Base-by-base conservation (phyloP, 2,888 invertebrate genomes). In the Strigamia crassipes region DNA sequence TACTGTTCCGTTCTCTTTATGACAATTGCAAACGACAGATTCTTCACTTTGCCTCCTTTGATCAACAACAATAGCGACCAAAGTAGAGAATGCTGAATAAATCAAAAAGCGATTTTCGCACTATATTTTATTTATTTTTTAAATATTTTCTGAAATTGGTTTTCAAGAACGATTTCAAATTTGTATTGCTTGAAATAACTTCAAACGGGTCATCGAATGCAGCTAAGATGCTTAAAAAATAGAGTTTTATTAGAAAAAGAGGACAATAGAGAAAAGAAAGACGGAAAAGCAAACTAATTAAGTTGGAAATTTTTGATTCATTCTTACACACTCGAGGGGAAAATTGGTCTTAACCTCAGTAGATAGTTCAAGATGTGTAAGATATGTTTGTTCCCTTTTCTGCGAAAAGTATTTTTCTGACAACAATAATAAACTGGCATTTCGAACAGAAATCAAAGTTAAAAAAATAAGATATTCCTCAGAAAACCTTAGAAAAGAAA, bases 11-110 rank as follows among this genome's bases (percentile, higher is more conserved):
- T n/a, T 18, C 61, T 61, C 61, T 21, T 18, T 61, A 3, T 56
- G 56, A 56, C 61, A 61, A 61, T 61, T 61, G 10, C 61, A 61
- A 21, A 61, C n/a, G 61, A 15, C 61, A 61, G 18, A 61, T 61
- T 61, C 18, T 61, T 61, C 61, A 61, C 61, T 61, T 61, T 61
- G 61, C 61, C 61, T 61, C 61, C 15, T 56, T 56, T 56, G n/a
- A 18, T 56, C 56, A 56, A 15, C 23, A 61, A 18, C 5, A 61
- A 61, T 61, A 23, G n/a, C n/a, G n/a, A n/a, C n/a, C n/a, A n/a
- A n/a, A n/a, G n/a, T n/a, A 61, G 56, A 18, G 2, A 6, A 23
- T 18, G 18, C 61, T 21, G 61, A 46, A 18, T 61, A 61, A 61
- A 61, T 18, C 61, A 61, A 61, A 61, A 18, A 23, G 18, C 2